Conservation (phyloP, 2,888 invertebrate species). For the Caenorhabditis angaria region DNA sequence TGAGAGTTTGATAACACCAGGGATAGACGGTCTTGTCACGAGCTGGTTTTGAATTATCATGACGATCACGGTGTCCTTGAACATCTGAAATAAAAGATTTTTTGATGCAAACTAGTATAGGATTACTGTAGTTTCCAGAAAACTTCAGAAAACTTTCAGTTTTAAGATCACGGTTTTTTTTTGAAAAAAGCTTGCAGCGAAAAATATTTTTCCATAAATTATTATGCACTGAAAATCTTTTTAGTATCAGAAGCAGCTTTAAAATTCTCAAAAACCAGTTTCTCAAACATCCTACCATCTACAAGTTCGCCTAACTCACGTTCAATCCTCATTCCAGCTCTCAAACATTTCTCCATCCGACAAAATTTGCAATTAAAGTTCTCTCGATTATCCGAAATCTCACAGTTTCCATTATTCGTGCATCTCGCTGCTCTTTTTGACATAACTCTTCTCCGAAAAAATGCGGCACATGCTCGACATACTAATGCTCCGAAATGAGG, state of each 20-base stretch:
- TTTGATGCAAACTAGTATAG: too few relatives aligned
- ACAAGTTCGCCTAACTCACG: too few relatives aligned
- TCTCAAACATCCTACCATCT: too few relatives aligned
- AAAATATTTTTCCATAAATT: too few relatives aligned
- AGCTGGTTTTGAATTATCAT: slow-evolving; percentile 16
- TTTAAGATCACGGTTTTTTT: too few relatives aligned
- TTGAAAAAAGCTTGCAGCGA: too few relatives aligned
- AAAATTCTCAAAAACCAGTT: too few relatives aligned
- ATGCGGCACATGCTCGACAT: slow-evolving; percentile 33
- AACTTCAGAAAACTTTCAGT: too few relatives aligned
- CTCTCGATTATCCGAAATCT: slow-evolving; percentile 26
- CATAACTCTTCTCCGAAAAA: slow-evolving; percentile 33
- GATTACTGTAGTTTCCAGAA: too few relatives aligned
- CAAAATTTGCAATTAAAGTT: slow-evolving; percentile 25
- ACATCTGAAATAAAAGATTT: slow-evolving; percentile 35
- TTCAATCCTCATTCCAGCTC: neutral
- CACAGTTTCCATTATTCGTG: slow-evolving; percentile 17
- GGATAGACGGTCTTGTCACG: neutral
- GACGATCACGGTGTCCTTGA: slow-evolving; percentile 26
- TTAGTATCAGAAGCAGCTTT: too few relatives aligned
- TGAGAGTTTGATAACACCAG: slow-evolving; percentile 1
- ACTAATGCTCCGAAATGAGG: slow-evolving; percentile 35
- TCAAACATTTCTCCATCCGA: slow-evolving; percentile 16
- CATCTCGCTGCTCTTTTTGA: slow-evolving; percentile 20
- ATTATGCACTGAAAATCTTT: too few relatives aligned